These are phyloP conservation scores for Tychaedon coryphoeus DNA, from an alignment of 2,113 vertebrate species.

Conservation along the genomic window DNA sequence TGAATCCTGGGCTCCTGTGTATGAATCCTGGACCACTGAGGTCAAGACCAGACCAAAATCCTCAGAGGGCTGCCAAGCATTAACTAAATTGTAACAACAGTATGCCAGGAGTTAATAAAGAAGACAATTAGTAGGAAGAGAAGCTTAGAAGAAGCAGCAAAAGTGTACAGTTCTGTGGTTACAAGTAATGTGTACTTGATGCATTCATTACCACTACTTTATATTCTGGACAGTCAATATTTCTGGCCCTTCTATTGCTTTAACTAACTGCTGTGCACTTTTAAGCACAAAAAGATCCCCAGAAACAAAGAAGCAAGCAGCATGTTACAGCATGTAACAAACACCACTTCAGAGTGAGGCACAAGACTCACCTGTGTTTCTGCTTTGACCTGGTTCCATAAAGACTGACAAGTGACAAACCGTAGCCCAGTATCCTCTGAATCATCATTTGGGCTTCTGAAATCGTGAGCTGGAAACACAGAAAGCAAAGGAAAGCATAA, in stretches of 20 bases:
- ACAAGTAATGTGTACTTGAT: neutral
- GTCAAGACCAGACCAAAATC: neutral
- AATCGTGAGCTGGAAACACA: conserved; percentile 75
- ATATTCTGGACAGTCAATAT: neutral
- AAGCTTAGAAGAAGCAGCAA: neutral
- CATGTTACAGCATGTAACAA: neutral
- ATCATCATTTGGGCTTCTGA: conserved; percentile 61
- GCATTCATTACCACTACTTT: neutral
- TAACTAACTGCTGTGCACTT: neutral
- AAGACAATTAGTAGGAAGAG: neutral
- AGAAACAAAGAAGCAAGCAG: neutral
- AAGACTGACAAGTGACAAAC: conserved; percentile 80
- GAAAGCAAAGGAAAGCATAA: neutral
- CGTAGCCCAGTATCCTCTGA: conserved; percentile 72
- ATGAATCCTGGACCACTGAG: neutral
- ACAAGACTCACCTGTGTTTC: conserved; percentile 83
- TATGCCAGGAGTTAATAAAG: neutral
- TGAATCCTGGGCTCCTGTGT: neutral
- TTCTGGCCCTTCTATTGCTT: neutral
- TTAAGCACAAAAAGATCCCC: neutral
- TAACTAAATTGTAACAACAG: neutral
- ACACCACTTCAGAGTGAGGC: neutral
- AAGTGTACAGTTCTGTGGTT: neutral
- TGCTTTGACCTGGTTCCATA: conserved; percentile 84
- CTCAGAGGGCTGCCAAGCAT: neutral